These are phyloP conservation scores for Nomada hirtipes DNA, from an alignment of 2,888 invertebrate species.

Conservation along the genomic window DNA sequence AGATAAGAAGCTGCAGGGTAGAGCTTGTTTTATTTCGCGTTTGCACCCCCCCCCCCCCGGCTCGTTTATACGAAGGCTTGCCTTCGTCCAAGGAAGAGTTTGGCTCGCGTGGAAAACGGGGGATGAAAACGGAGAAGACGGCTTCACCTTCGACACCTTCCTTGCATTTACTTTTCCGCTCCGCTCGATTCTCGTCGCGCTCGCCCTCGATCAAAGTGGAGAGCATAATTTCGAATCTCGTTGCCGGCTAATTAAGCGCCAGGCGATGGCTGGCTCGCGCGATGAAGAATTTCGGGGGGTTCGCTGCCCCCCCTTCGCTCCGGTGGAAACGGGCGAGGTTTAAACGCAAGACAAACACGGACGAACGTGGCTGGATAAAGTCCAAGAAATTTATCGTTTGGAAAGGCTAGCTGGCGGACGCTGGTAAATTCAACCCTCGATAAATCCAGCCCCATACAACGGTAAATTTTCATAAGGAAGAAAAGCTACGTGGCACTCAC, in stretches of 20 bases:
- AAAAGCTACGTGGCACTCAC: conserved; percentile 30
- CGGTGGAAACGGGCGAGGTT: conserved; percentile 39
- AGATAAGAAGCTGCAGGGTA: too few relatives aligned
- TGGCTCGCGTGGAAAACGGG: background rate
- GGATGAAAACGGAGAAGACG: background rate
- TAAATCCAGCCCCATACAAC: conserved; percentile 62
- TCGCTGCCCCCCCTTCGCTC: background rate
- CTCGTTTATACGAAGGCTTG: too few relatives aligned
- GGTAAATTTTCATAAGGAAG: conserved; percentile 68
- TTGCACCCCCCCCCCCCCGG: too few relatives aligned
- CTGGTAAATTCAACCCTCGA: conserved; percentile 63
- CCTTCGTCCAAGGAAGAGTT: too few relatives aligned
- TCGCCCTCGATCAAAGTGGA: conserved; percentile 19
- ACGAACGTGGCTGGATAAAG: conserved; percentile 71
- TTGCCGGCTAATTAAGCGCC: conserved; percentile 47
- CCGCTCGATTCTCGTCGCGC: conserved; percentile 11
- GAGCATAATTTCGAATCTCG: conserved; percentile 37
- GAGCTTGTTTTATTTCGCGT: too few relatives aligned
- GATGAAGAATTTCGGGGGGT: background rate
- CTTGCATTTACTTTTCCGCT: background rate
- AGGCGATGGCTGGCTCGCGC: conserved; percentile 1
- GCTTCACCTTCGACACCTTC: background rate
- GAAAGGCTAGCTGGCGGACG: conserved; percentile 54
- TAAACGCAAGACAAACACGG: conserved; percentile 70
- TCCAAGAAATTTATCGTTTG: conserved; percentile 74